phyloP scores from a whole-genome alignment of 2,888 invertebrate genomes.

The Metopia argyrocephala region DNA sequence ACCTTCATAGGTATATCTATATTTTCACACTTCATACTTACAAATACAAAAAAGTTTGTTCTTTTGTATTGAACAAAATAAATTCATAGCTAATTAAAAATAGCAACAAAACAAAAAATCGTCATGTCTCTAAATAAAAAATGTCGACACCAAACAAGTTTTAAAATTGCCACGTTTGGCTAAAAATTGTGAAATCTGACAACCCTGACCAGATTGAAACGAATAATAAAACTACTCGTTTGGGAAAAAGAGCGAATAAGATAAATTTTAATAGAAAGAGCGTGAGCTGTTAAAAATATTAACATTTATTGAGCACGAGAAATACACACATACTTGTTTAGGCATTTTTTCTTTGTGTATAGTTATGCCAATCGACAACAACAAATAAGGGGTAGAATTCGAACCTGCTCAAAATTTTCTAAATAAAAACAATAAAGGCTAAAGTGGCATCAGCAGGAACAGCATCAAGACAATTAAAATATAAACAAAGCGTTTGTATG shows the following conservation, averaged over 20 bases:
- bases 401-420: constrained; percentile 28
- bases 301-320: neutral
- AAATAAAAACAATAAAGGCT: neutral
- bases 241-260: neutral
- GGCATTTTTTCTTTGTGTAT: constrained; percentile 23
- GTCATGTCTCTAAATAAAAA: no score
- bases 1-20: no score
- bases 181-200: no score
- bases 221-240: no score
- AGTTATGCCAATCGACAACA: constrained; percentile 20
- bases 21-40: no score
- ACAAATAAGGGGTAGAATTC: constrained; percentile 4
- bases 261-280: constrained; percentile 3
- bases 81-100: no score
- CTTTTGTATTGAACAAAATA: no score
- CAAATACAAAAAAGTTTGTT: no score
- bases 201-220: no score
- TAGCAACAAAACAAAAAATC: no score
- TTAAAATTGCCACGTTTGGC: no score
- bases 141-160: no score
- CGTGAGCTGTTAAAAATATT: neutral
- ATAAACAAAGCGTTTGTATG: constrained; percentile 3
- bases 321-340: neutral
- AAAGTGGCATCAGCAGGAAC: neutral
- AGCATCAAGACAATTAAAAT: neutral